Conservation (phyloP, 2,888 invertebrate genomes). For the Lysandra coridon region DNA sequence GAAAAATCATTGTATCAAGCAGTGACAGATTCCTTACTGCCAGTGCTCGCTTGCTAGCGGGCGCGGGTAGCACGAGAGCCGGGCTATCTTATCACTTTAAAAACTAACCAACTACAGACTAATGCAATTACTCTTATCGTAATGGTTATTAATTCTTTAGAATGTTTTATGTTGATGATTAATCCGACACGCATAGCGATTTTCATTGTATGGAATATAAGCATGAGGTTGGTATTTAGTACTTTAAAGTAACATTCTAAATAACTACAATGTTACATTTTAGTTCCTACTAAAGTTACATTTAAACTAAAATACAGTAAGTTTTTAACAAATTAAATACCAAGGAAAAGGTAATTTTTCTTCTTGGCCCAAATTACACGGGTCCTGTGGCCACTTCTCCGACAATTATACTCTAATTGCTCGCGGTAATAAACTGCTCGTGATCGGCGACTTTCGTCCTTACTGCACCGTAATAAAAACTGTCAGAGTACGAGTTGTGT, state of each 20-base stretch:
- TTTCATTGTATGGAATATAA: no score
- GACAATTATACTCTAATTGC: conserved; percentile 39
- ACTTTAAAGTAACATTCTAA: no score
- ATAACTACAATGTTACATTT: no score
- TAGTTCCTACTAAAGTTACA: not conserved
- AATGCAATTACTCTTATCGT: no score
- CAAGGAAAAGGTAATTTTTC: conserved; percentile 4
- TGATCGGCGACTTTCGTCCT: conserved; percentile 35
- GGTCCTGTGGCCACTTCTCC: conserved; percentile 38
- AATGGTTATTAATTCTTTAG: no score
- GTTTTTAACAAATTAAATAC: not conserved
- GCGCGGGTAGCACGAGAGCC: no score
- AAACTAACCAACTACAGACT: not conserved
- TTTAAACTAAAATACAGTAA: not conserved
- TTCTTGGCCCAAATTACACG: conserved; percentile 27
- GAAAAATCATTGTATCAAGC: not conserved
- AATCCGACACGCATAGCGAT: no score
- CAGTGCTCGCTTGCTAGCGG: not conserved
- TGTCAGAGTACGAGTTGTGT: conserved; percentile 7
- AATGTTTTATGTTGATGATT: no score
- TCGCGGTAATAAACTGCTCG: conserved; percentile 39
- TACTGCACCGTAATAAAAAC: conserved; percentile 20
- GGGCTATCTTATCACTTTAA: not conserved
- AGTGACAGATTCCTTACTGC: not conserved
- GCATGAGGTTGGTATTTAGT: no score